These are phyloP conservation scores for Piliocolobus tephrosceles DNA, from an alignment of 2,113 vertebrate genomes.

Conservation along the genomic window DNA sequence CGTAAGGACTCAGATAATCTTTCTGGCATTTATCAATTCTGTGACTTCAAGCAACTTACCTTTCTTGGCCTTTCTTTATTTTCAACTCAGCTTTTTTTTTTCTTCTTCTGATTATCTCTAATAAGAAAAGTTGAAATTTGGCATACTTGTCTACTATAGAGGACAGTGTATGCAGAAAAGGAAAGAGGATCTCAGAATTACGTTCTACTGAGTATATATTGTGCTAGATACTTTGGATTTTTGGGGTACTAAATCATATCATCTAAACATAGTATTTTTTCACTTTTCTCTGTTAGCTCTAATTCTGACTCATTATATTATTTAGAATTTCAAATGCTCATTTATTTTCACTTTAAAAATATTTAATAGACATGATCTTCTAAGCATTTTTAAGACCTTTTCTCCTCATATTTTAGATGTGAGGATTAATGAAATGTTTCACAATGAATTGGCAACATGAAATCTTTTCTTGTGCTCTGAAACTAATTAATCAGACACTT, in stretches of 20 bases:
- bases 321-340: constrained; percentile 34
- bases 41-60: not conserved
- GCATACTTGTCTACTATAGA: not conserved
- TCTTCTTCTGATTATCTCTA: not conserved
- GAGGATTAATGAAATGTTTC: not conserved
- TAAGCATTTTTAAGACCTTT: not conserved
- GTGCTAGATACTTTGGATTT: not conserved
- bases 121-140: constrained; percentile 1
- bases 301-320: constrained; percentile 24
- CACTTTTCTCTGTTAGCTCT: not conserved
- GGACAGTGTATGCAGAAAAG: not conserved
- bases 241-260: not conserved
- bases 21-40: not conserved
- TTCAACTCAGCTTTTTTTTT: not conserved
- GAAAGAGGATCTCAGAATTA: not conserved
- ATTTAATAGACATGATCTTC: not conserved
- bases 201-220: not conserved
- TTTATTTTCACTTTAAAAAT: constrained; percentile 22
- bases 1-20: not conserved
- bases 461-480: not conserved
- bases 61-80: not conserved
- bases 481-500: not conserved
- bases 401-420: constrained; percentile 12
- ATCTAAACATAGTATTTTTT: not conserved
- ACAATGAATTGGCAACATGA: not conserved